phyloP scores from a whole-genome alignment of 2,797 vertebrate genomes.

The Eulemur mongoz region DNA sequence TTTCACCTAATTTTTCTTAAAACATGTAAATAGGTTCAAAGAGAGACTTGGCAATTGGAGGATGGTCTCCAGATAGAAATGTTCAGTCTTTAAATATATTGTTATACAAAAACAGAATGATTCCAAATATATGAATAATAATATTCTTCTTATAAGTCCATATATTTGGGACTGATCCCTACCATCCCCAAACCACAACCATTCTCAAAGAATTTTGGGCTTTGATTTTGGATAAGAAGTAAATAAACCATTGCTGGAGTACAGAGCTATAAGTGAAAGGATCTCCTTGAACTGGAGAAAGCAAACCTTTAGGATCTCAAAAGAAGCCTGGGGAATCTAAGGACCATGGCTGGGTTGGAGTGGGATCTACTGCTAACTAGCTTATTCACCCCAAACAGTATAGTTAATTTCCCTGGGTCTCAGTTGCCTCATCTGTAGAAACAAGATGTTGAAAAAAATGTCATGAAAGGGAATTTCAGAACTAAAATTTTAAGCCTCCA shows the following conservation, averaged over 20 bases:
- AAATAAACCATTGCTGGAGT: not conserved
- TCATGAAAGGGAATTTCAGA: not conserved
- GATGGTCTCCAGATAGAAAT: not conserved
- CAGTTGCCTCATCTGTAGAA: not conserved
- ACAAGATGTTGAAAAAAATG: not conserved
- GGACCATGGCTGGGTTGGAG: rapidly evolving
- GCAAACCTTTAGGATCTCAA: not conserved
- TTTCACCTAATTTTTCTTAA: not conserved
- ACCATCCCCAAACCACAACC: not conserved
- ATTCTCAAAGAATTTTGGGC: not conserved
- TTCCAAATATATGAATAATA: not conserved
- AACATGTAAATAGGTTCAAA: not conserved
- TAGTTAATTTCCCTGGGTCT: not conserved
- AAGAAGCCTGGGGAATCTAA: not conserved
- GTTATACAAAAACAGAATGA: not conserved
- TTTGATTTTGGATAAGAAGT: not conserved
- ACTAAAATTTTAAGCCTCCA: not conserved
- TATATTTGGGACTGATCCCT: not conserved
- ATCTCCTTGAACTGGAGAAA: not conserved
- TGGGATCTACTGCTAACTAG: not conserved
- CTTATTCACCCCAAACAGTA: not conserved
- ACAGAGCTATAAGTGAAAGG: not conserved
- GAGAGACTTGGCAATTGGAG: not conserved
- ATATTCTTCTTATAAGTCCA: not conserved
- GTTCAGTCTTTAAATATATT: not conserved